phyloP scores from a whole-genome alignment of 2,888 invertebrate species.

The Falcaria lacertinaria region DNA sequence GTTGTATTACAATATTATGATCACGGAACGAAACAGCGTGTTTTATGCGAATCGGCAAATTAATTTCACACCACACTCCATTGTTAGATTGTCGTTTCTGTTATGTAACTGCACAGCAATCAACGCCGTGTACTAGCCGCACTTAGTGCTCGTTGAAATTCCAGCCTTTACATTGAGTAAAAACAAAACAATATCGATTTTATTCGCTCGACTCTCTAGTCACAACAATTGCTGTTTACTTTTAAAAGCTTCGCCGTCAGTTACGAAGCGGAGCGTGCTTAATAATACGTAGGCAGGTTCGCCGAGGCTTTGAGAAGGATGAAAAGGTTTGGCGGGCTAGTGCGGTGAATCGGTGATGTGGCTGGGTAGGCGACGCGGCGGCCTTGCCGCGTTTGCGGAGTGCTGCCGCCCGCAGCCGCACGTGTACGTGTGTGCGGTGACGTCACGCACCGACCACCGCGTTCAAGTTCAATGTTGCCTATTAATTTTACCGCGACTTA shows the following conservation, averaged over 20 bases:
- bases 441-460: slow-evolving; percentile 59
- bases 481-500: slow-evolving; percentile 58
- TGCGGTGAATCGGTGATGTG: slow-evolving; percentile 55
- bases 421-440: slow-evolving; percentile 46
- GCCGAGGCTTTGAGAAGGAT: slow-evolving; percentile 11
- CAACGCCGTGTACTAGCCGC: neutral
- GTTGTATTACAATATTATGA: neutral
- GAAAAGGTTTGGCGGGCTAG: slow-evolving; percentile 21
- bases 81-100: neutral
- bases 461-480: slow-evolving; percentile 77
- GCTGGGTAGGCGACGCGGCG: slow-evolving; percentile 37
- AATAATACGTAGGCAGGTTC: neutral
- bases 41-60: neutral
- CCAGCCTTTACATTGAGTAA: neutral
- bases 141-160: neutral
- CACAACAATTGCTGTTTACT: neutral
- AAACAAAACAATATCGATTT: neutral
- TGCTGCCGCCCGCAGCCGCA: slow-evolving; percentile 29
- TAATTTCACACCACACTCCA: neutral
- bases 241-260: neutral
- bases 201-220: neutral
- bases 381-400: slow-evolving; percentile 35
- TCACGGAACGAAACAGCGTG: neutral
- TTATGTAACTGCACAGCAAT: neutral
- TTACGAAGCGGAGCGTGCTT: neutral